These are phyloP conservation scores for Propithecus perrieri DNA, from an alignment of 2,797 vertebrate species.

Conservation along the genomic window DNA sequence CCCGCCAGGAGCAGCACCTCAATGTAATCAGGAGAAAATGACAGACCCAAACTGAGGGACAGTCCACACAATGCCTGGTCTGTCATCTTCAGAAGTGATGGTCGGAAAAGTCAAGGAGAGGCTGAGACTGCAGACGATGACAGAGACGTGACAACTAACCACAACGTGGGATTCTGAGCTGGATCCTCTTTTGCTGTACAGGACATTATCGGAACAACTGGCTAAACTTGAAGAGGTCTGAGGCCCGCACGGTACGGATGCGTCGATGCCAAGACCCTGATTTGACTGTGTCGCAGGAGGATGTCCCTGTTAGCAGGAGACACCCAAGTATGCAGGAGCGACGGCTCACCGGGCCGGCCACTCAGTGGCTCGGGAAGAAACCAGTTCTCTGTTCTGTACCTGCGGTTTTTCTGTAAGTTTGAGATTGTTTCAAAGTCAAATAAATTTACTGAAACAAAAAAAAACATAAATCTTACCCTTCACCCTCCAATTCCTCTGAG, in stretches of 20 bases:
- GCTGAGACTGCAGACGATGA: background rate
- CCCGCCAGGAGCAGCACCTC: rapidly evolving
- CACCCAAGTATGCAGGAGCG: background rate
- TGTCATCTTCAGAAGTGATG: background rate
- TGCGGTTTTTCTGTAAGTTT: background rate
- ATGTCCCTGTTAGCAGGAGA: background rate
- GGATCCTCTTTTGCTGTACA: background rate
- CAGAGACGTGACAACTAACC: background rate
- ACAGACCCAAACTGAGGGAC: background rate
- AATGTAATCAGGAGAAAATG: background rate
- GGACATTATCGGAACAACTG: background rate
- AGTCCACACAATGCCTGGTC: background rate
- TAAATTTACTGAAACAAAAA: background rate
- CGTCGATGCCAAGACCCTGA: background rate
- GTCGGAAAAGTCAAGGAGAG: background rate
- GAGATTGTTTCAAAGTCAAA: background rate
- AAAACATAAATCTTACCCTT: slow-evolving; percentile 83
- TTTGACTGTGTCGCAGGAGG: too few species aligned
- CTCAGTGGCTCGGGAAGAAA: background rate
- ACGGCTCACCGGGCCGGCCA: background rate
- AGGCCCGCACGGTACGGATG: rapidly evolving
- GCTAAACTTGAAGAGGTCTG: background rate
- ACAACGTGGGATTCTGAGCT: background rate
- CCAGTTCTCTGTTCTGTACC: background rate
- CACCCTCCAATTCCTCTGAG: slow-evolving; percentile 88